Evolutionary conservation across 1,140 invertebrate species (phyloP).

Genomic region (Liolophura sinensis): DNA sequence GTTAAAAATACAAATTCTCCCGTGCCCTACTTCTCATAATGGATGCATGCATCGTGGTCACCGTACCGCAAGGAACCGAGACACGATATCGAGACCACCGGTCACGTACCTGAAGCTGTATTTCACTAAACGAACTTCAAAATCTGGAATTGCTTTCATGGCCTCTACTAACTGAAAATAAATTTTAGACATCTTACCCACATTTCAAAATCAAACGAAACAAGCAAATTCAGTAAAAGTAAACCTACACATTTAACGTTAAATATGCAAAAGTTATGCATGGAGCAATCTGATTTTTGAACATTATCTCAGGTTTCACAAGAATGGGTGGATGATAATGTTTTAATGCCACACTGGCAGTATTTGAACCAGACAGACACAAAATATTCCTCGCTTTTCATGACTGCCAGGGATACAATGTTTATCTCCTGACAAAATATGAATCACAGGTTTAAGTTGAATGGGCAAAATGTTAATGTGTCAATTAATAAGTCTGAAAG

Average conservation of each 20-base stretch:
- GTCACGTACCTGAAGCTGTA: conserved; percentile 51
- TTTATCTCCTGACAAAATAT: too few relatives aligned
- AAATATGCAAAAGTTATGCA: conserved; percentile 4
- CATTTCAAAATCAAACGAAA: conserved; percentile 7
- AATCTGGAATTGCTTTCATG: conserved; percentile 51
- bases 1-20: too few relatives aligned
- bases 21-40: too few relatives aligned
- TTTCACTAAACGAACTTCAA: conserved; percentile 54
- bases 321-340: not conserved
- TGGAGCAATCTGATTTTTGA: not conserved
- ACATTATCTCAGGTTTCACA: not conserved
- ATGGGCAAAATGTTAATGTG: conserved; percentile 1
- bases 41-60: too few relatives aligned
- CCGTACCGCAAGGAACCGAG: too few relatives aligned
- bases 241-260: conserved; percentile 9
- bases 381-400: too few relatives aligned
- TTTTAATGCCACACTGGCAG: not conserved
- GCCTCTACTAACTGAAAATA: conserved; percentile 50
- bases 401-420: too few relatives aligned
- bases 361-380: too few relatives aligned
- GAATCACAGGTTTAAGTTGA: too few relatives aligned
- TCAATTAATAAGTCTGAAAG: not conserved
- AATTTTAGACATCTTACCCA: conserved; percentile 5
- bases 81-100: not conserved
- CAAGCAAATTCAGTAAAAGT: conserved; percentile 8